Evolutionary conservation across 2,113 vertebrate genomes (phyloP).

Genomic region (Salvelinus alpinus): DNA sequence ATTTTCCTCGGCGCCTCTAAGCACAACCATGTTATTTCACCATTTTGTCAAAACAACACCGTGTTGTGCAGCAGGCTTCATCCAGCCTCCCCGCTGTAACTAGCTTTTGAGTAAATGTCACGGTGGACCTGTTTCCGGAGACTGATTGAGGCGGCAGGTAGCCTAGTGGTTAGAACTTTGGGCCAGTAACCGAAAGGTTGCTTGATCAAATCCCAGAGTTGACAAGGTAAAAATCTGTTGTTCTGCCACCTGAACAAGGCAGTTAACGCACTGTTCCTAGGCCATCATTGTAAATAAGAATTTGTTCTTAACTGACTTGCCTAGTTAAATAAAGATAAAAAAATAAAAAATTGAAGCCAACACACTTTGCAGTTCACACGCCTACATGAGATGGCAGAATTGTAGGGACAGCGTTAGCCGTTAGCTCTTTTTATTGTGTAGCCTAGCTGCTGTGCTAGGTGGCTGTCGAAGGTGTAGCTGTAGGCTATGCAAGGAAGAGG

Average conservation of each 20-base stretch:
- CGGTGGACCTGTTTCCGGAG: constrained; percentile 11
- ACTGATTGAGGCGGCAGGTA: too few relatives aligned
- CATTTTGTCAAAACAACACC: neutral
- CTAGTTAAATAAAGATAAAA: too few relatives aligned
- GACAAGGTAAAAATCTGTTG: too few relatives aligned
- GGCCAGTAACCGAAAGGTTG: too few relatives aligned
- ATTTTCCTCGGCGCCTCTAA: neutral
- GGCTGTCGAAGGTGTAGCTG: constrained; percentile 72
- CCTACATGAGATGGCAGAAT: constrained; percentile 24
- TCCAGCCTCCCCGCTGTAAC: neutral
- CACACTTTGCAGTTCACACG: constrained; percentile 43
- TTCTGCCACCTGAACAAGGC: too few relatives aligned
- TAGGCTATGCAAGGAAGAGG: constrained; percentile 53
- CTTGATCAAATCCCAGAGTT: too few relatives aligned
- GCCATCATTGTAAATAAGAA: too few relatives aligned
- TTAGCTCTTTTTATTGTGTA: constrained; percentile 26
- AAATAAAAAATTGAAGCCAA: neutral
- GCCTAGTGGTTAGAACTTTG: too few relatives aligned
- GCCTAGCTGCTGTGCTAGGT: constrained; percentile 51
- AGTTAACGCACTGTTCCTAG: too few relatives aligned
- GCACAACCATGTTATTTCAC: neutral
- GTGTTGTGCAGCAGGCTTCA: neutral
- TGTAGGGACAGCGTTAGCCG: constrained; percentile 17
- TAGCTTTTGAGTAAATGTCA: constrained; percentile 25
- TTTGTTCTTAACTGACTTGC: too few relatives aligned